phyloP scores from a whole-genome alignment of 1,140 invertebrate genomes.

The Pseudobourletiella spinata region DNA sequence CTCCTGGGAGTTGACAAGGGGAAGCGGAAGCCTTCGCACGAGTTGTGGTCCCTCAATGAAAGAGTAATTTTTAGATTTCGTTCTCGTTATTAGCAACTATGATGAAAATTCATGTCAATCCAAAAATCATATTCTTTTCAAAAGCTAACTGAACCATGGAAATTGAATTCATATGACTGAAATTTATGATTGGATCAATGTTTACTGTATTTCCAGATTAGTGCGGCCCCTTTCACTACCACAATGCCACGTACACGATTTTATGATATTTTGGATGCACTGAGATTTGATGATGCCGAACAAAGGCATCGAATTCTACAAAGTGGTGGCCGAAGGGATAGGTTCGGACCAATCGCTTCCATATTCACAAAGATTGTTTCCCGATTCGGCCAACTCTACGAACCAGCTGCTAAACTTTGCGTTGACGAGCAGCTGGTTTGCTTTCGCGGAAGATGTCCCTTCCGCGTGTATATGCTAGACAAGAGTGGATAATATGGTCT shows the following conservation, averaged over 20 bases:
- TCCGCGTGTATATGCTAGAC: conserved; percentile 39
- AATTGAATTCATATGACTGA: no score
- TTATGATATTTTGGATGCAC: neutral
- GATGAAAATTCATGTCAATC: neutral
- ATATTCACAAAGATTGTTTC: neutral
- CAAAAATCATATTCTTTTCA: no score
- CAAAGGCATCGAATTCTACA: no score
- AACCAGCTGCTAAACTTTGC: neutral
- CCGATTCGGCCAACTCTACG: neutral
- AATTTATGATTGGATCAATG: neutral
- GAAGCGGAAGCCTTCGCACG: neutral
- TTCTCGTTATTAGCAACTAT: no score
- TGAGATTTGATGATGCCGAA: neutral
- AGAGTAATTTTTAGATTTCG: neutral
- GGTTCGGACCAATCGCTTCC: neutral
- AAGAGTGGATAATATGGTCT: conserved; percentile 38
- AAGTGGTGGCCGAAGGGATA: no score
- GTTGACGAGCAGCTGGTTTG: neutral
- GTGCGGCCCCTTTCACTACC: neutral
- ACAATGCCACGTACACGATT: neutral
- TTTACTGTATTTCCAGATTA: neutral
- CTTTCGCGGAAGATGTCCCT: conserved; percentile 34
- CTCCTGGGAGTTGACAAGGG: neutral
- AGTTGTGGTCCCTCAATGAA: neutral
- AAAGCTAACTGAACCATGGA: no score